phyloP scores from a whole-genome alignment of 92 coral and sea anemone species.

The Porites cylindrica region DNA sequence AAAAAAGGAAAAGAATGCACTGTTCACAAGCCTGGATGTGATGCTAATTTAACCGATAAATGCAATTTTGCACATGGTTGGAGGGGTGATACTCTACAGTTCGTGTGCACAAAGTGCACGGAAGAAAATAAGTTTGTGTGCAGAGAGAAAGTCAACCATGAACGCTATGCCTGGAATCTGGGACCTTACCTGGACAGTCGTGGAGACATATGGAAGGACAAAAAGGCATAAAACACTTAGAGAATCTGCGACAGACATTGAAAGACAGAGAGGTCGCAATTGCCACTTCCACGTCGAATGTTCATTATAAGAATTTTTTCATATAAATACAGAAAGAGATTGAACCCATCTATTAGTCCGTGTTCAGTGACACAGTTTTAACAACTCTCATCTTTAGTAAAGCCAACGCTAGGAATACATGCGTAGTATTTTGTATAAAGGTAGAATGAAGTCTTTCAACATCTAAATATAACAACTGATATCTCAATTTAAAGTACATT shows the following conservation, averaged over 20 bases:
- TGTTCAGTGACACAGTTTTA: too few relatives aligned
- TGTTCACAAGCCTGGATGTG: background rate
- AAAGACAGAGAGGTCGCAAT: background rate
- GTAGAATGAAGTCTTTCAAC: too few relatives aligned
- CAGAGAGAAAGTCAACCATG: constrained; percentile 27
- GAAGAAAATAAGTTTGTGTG: background rate
- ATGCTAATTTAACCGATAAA: background rate
- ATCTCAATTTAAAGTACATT: too few relatives aligned
- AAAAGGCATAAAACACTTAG: background rate
- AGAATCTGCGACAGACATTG: too few relatives aligned
- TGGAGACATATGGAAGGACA: constrained; percentile 37
- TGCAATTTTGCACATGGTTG: constrained; percentile 64
- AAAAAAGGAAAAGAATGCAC: constrained; percentile 23
- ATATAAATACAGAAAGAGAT: too few relatives aligned
- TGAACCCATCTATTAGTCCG: too few relatives aligned
- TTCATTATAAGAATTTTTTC: too few relatives aligned
- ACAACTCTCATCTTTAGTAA: too few relatives aligned
- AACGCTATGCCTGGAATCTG: constrained; percentile 22
- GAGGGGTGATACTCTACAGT: constrained; percentile 63
- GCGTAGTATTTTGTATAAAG: too few relatives aligned
- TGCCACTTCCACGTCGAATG: too few relatives aligned
- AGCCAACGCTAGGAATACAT: too few relatives aligned
- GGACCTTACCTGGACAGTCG: constrained; percentile 31
- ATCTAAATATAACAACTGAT: too few relatives aligned
- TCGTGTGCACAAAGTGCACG: constrained; percentile 54